phyloP scores from a whole-genome alignment of 2,797 vertebrate species.

The Sylvilagus floridanus region DNA sequence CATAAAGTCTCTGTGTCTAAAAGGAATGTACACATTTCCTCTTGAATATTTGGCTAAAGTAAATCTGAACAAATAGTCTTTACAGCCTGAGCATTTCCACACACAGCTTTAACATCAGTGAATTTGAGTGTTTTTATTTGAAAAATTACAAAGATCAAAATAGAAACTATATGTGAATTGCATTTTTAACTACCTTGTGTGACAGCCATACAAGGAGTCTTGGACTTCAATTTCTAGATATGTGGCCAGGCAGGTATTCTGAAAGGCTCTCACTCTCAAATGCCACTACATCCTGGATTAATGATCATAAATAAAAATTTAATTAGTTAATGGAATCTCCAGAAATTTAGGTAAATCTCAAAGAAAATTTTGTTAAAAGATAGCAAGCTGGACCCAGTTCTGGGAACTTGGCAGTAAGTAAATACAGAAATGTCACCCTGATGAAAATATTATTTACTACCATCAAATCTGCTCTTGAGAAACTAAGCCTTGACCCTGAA shows the following conservation, averaged over 20 bases:
- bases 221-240: constrained; percentile 22
- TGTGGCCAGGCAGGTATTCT: background rate
- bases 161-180: background rate
- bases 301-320: background rate
- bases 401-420: background rate
- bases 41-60: constrained; percentile 57
- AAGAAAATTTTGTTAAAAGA: background rate
- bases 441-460: constrained; percentile 19
- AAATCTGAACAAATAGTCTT: constrained; percentile 20
- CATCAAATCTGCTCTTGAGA: background rate
- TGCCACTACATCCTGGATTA: background rate
- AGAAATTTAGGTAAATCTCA: background rate
- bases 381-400: background rate
- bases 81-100: constrained; percentile 3
- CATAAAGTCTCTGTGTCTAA: constrained; percentile 38
- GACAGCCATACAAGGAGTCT: background rate
- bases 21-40: constrained; percentile 3
- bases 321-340: background rate
- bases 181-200: background rate
- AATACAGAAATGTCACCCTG: background rate
- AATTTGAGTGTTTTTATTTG: constrained; percentile 49
- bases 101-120: background rate
- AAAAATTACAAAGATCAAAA: constrained; percentile 3
- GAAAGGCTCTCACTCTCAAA: constrained; percentile 11
- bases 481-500: background rate